Evolutionary conservation across 2,797 vertebrate genomes (phyloP), one percentile per base, ranked within the genome.

Genomic region (Hozukius guyotensis): DNA sequence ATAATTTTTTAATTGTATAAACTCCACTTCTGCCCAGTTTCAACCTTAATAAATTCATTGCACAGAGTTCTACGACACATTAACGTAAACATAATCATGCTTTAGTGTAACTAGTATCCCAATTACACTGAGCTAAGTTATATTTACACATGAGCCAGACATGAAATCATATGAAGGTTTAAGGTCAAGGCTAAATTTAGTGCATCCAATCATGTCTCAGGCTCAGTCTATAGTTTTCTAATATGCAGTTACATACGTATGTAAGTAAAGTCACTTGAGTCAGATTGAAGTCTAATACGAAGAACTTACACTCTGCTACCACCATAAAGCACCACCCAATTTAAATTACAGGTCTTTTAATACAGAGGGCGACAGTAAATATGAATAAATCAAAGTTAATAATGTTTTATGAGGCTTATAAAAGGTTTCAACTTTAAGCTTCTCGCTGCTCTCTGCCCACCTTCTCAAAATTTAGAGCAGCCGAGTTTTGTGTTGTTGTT

Each of bases 401-500:
- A 3, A n/a, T 55, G 25, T 32, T 61, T 16, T 25, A 16, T 25
- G 20, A 49, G 5, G 53, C 52, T 12, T 4, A 59, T 57, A 11
- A 65, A 25, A 10, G 38, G 57, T 16, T 53, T 38, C n/a, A 27
- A 29, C 42, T 25, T 3, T 0, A 18, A 55, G 22, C 29, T 1
- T 18, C n/a, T 27, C 1, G 12, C 29, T 31, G 8, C 14, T 42
- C 8, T 52, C 18, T 49, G 25, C 38, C 27, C 57, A 11, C 42
- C 38, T 63, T 57, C 13, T 80, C 0, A 22, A 2, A 25, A 12
- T 25, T 66, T 8, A 32, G 3, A 32, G 25, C 42, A 64, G 55
- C 18, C 1, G 1, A 14, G 53, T 81, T 83, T 34, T 67, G 4
- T 67, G 13, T 14, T 77, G 55, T 81, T 86, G 81, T 55, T 86